A percentile compares a stretch with the other conserved stretches of the same genome.
Evolutionary conservation across 1,140 invertebrate genomes (phyloP).

Genomic region (Zaprionus taronus): DNA sequence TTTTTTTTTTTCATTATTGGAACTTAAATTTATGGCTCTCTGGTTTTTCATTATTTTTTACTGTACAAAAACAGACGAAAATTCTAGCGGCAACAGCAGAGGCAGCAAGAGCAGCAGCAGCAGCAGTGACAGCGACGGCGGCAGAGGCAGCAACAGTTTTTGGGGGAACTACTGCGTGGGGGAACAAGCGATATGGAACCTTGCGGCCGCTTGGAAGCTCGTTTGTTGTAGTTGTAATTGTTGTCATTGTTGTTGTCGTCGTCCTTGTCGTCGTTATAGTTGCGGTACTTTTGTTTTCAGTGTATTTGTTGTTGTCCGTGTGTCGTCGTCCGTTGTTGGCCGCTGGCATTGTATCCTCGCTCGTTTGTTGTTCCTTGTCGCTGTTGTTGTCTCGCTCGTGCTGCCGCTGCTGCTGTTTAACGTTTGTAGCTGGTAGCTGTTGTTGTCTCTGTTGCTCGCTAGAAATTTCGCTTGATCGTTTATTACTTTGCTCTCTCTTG

Average conservation of each 20-base stretch:
- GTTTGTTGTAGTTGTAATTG: constrained; percentile 60
- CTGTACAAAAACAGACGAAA: constrained; percentile 75
- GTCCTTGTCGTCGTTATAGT: constrained; percentile 37
- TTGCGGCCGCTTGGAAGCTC: constrained; percentile 73
- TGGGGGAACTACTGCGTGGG: constrained; percentile 1
- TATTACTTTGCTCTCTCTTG: constrained; percentile 35
- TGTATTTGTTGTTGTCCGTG: constrained; percentile 10
- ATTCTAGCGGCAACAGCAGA: constrained; percentile 50
- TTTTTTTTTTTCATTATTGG: constrained; percentile 43
- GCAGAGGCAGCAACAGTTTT: neutral
- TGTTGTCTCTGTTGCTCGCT: constrained; percentile 53
- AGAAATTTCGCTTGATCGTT: constrained; percentile 59
- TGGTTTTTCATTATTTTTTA: constrained; percentile 35
- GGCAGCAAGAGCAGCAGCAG: constrained; percentile 16
- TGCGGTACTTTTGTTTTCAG: constrained; percentile 13
- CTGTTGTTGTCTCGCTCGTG: constrained; percentile 28
- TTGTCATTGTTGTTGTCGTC: constrained; percentile 39
- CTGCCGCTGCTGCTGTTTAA: constrained; percentile 18
- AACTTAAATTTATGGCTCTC: constrained; percentile 77
- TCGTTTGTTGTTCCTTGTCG: constrained; percentile 9
- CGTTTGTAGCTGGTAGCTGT: constrained; percentile 4
- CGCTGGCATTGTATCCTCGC: constrained; percentile 39
- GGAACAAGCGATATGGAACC: constrained; percentile 8
- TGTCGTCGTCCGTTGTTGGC: constrained; percentile 21
- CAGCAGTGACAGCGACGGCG: constrained; percentile 23